Evolutionary conservation across 2,888 invertebrate species (phyloP), one percentile per base, ranked within the genome.

Genomic region (Trichopria drosophilae): DNA sequence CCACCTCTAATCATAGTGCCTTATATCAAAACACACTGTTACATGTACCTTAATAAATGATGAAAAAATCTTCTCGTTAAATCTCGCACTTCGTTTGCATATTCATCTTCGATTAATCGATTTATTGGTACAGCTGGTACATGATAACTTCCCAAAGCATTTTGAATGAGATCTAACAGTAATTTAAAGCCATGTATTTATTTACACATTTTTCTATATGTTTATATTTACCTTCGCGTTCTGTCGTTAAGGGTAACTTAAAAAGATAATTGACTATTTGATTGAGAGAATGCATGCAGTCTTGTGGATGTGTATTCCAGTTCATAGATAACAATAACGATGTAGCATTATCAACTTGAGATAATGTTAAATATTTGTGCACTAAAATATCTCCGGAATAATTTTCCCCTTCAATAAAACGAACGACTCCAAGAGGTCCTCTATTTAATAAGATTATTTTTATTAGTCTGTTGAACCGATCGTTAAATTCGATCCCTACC

Each of bases 31-130:
- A 7, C 6, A 3, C 7, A 10, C 23, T 15, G 26, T 9, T 12
- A n/a, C n/a, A n/a, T n/a, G 15, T 62, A 88, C 88, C 90, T 84
- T 12, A 94, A 79, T 39, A 94, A 75, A 67, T 89, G 89, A 70
- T 93, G 91, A 71, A 92, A 93, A 78, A 91, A 93, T 62, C 90
- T 81, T 61, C 94, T 80, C 0, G 93, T 93, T 28, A 95, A 79
- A 70, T 90, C 88, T 62, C 87, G 84, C 6, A 93, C 82, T 70
- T 88, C 82, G 71, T 85, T 87, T 31, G 88, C 86, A 73, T 86
- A 92, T 69, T 86, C 85, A 57, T 85, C 82, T 63, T 86, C 82
- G 1, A 85, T 81, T 12, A 85, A 82, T 55, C 84, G 82, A 45
- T 85, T 85, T 34, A 87, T 77, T 1, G 85, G 80, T 34, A 83